Evolutionary conservation across 1,140 invertebrate species (phyloP).

Genomic region (Sweltsa coloradensis): DNA sequence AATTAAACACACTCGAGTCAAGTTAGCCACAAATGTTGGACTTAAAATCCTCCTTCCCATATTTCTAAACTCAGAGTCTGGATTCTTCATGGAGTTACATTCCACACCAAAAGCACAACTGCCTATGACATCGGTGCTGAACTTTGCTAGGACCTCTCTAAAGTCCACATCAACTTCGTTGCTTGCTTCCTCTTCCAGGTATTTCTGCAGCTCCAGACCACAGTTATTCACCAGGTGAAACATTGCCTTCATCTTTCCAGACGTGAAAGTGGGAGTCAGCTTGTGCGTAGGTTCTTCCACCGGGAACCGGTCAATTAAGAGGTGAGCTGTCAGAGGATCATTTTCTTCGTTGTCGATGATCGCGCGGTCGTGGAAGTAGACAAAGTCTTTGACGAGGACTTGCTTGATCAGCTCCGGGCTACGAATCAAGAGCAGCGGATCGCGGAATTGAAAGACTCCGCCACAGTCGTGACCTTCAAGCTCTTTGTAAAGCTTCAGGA

Average conservation of each 20-base stretch:
- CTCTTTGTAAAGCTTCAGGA: slow-evolving; percentile 8
- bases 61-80: slow-evolving; percentile 34
- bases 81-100: slow-evolving; percentile 35
- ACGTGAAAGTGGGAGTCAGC: slow-evolving; percentile 28
- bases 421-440: slow-evolving; percentile 5
- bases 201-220: slow-evolving; percentile 29
- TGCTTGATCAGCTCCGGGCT: slow-evolving; percentile 35
- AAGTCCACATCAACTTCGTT: slow-evolving; percentile 32
- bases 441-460: background rate
- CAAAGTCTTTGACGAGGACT: slow-evolving; percentile 36
- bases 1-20: too few species aligned
- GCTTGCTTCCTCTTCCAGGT: slow-evolving; percentile 24
- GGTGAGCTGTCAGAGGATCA: slow-evolving; percentile 18
- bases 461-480: slow-evolving; percentile 1
- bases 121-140: slow-evolving; percentile 40
- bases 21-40: too few species aligned
- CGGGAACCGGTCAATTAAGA: slow-evolving; percentile 20
- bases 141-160: slow-evolving; percentile 33
- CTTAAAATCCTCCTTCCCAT: slow-evolving; percentile 30
- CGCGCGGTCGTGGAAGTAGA: slow-evolving; percentile 30
- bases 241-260: slow-evolving; percentile 25
- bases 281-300: slow-evolving; percentile 26
- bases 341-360: slow-evolving; percentile 21
- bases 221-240: slow-evolving; percentile 23
- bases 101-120: slow-evolving; percentile 43